A percentile compares a stretch with the other conserved stretches of the same genome.
These are phyloP conservation scores for Ornithoptera priamus DNA, from an alignment of 2,888 invertebrate genomes.

Conservation along the genomic window DNA sequence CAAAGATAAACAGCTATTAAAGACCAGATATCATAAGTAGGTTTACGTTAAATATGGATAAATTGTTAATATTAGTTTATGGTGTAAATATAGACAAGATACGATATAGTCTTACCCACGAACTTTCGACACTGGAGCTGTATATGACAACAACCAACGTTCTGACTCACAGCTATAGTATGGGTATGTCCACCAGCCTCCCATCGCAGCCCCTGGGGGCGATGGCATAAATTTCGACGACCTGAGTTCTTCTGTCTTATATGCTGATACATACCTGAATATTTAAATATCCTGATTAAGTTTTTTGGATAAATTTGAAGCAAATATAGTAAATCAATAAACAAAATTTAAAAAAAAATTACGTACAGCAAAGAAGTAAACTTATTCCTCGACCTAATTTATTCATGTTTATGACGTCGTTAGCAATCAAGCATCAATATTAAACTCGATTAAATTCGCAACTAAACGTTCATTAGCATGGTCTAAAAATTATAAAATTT, in stretches of 20 bases:
- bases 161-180: slow-evolving; percentile 90
- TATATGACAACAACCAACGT: slow-evolving; percentile 92
- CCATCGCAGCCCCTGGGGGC: slow-evolving; percentile 81
- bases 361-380: no score
- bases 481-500: no score
- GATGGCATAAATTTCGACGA: slow-evolving; percentile 86
- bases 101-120: slow-evolving; percentile 52
- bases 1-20: not conserved
- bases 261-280: slow-evolving; percentile 82
- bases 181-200: slow-evolving; percentile 94
- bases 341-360: no score
- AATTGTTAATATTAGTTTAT: not conserved
- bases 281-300: not conserved
- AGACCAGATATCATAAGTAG: no score
- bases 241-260: slow-evolving; percentile 79
- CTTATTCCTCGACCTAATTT: no score
- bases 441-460: no score
- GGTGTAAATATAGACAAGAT: not conserved
- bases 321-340: no score
- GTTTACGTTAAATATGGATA: no score
- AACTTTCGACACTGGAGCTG: slow-evolving; percentile 79
- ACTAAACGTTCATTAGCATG: no score
- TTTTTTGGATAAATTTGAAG: not conserved
- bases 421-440: no score
- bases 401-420: no score